phyloP scores from a whole-genome alignment of 2,888 invertebrate species.

The Rosalia funebris region DNA sequence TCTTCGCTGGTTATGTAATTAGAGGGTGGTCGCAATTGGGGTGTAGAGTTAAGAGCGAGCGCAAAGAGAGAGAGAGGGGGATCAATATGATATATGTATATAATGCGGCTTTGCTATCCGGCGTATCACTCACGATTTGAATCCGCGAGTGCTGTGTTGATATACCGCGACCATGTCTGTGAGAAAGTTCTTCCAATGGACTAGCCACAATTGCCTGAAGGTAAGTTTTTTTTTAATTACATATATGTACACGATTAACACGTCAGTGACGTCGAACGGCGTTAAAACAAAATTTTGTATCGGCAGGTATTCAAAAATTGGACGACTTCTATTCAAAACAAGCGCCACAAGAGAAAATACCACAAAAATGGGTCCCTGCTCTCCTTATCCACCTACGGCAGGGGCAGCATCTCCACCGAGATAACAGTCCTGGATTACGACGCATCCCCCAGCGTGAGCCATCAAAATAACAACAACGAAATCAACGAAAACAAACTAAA shows the following conservation, averaged over 20 bases:
- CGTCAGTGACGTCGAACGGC: neutral
- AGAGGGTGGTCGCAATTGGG: slow-evolving; percentile 49
- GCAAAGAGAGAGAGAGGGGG: slow-evolving; percentile 33
- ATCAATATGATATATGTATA: slow-evolving; percentile 34
- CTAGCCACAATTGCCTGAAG: slow-evolving; percentile 55
- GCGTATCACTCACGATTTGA: slow-evolving; percentile 32
- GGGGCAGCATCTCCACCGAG: slow-evolving; percentile 56
- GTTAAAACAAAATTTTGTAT: slow-evolving; percentile 2
- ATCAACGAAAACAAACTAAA: slow-evolving; percentile 55
- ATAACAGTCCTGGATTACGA: slow-evolving; percentile 55
- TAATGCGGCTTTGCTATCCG: slow-evolving; percentile 22
- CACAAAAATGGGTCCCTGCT: slow-evolving; percentile 47
- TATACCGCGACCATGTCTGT: slow-evolving; percentile 49
- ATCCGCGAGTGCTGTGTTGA: slow-evolving; percentile 16
- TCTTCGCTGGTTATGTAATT: slow-evolving; percentile 54
- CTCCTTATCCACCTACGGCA: slow-evolving; percentile 50
- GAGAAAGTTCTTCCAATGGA: slow-evolving; percentile 50
- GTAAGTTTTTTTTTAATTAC: slow-evolving; percentile 38
- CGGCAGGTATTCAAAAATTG: slow-evolving; percentile 54
- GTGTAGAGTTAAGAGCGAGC: slow-evolving; percentile 33
- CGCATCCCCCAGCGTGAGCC: slow-evolving; percentile 39
- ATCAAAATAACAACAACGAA: slow-evolving; percentile 44
- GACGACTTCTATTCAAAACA: slow-evolving; percentile 50
- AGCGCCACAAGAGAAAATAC: slow-evolving; percentile 45
- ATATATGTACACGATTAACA: no score